Evolutionary conservation across 2,113 vertebrate species (phyloP), one percentile per base, ranked within the genome.

Genomic region (Vicugna pacos): DNA sequence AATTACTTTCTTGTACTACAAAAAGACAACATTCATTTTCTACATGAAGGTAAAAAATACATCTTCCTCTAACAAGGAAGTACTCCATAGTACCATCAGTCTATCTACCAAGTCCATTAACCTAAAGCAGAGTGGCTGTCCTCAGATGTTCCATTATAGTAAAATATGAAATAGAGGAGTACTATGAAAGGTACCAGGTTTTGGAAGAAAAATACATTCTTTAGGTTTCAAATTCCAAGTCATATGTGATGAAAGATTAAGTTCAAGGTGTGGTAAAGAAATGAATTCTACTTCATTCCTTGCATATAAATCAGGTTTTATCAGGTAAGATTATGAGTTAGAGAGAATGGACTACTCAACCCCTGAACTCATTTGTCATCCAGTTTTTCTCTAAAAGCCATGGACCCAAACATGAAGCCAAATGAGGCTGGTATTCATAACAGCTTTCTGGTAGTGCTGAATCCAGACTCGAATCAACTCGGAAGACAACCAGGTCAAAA

Each of bases 191-290:
- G 2, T 69, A 54, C 2, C 9, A 58, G 22, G 1, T 89, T 91
- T 88, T 1, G 26, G 14, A 54, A 89, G 42, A 87, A 96, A 92
- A 96, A 62, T 50, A 83, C n/a, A 92, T 64, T 90, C 15, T 58
- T 69, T 50, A 83, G n/a, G 10, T 19, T 88, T 92, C 17, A 67
- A 93, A 58, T 94, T 89, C 12, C 22, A 86, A 56, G 5, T 56
- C 42, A 52, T 35, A 52, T 77, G 32, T n/a, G 83, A 54, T 48
- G 35, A 65, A 90, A 77, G 20, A 84, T 91, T 28, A 56, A 62
- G 11, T 84, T 94, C 17, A 76, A 72, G 26, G 5, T 95, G 19
- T 64, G 48, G 46, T 35, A 85, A 84, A 54, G 50, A 76, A 76
- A 73, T 35, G 28, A 6, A 89, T 26, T 81, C 42, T 56, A 13